Evolutionary conservation across 2,797 vertebrate species (phyloP).

Genomic region (Chelmon rostratus): DNA sequence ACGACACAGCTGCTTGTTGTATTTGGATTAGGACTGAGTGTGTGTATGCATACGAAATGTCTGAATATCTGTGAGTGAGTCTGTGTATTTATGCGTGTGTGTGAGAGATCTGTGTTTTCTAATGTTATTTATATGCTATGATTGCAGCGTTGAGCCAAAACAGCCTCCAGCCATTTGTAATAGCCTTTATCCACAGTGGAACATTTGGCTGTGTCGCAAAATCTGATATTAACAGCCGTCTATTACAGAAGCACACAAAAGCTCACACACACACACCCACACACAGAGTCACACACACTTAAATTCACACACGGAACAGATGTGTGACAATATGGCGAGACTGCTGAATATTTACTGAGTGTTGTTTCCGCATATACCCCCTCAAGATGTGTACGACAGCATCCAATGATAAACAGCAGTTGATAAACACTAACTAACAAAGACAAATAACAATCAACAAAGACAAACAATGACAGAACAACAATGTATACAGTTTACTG

Average conservation of each 20-base stretch:
- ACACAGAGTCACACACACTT: conserved; percentile 24
- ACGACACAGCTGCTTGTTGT: background rate
- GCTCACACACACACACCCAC: conserved; percentile 26
- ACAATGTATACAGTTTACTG: conserved; percentile 3
- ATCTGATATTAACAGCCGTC: conserved; percentile 64
- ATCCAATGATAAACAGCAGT: conserved; percentile 43
- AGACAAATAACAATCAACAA: conserved; percentile 60
- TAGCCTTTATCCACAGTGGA: conserved; percentile 63
- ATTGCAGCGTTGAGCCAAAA: conserved; percentile 54
- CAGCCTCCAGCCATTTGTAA: conserved; percentile 63
- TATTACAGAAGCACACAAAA: conserved; percentile 38
- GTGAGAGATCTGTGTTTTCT: conserved; percentile 23
- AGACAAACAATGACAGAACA: conserved; percentile 48
- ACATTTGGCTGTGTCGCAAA: conserved; percentile 63
- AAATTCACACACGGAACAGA: conserved; percentile 65
- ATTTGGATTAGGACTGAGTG: conserved; percentile 19
- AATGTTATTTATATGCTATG: conserved; percentile 59
- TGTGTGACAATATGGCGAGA: conserved; percentile 67
- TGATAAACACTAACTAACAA: conserved; percentile 57
- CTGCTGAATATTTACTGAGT: conserved; percentile 68
- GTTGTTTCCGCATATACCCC: conserved; percentile 58
- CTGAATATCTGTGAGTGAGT: conserved; percentile 14
- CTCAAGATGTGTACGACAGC: conserved; percentile 59
- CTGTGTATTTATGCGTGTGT: background rate
- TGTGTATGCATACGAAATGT: conserved; percentile 2